Base-by-base conservation (phyloP, 2,888 invertebrate species). In the Tribolium freemani region DNA sequence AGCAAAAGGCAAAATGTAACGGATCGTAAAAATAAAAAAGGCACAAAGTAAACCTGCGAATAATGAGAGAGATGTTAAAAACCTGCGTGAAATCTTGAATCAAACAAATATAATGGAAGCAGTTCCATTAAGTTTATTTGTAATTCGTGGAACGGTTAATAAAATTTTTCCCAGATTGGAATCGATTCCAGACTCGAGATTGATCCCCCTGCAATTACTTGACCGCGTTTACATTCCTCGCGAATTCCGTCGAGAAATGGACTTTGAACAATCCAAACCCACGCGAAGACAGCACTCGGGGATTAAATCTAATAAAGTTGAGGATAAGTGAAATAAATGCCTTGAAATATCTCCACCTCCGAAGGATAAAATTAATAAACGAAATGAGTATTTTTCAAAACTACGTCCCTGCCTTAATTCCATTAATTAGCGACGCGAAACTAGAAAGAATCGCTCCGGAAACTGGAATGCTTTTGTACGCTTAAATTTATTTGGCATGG, bases 291-390 rank as follows among this genome's bases (percentile, higher is more conserved):
- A 51, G 56, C 31, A 38, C 44, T 30, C 9, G 44, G 21, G 60
- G 69, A 69, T 69, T 69, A 54, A 50, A 58, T 50, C 31, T 53
- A 69, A 69, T 53, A 69, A 69, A 69, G 53, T 69, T 30, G 20
- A 10, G 54, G 50, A 57, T 68, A 68, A 68, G 26, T 67, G 57
- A 58, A 60, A 60, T 51, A 58, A 69, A 69, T 60, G 69, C 51
- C 48, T 48, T 48, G 48, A 48, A 48, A 48, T 13, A 16, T n/a
- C 67, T 13, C 56, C 30, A 44, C 45, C 53, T 51, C 38, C 9
- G 13, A 10, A 5, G 10, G n/a, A 44, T 58, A 3, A 45, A 58
- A 38, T 21, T 44, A 58, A 58, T 44, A 58, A 44, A 11, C 10
- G 44, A 3, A n/a, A 2, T 5, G 6, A n/a, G 13, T 60, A 44